phyloP scores from a whole-genome alignment of 2,113 vertebrate genomes.

The Chionis minor region DNA sequence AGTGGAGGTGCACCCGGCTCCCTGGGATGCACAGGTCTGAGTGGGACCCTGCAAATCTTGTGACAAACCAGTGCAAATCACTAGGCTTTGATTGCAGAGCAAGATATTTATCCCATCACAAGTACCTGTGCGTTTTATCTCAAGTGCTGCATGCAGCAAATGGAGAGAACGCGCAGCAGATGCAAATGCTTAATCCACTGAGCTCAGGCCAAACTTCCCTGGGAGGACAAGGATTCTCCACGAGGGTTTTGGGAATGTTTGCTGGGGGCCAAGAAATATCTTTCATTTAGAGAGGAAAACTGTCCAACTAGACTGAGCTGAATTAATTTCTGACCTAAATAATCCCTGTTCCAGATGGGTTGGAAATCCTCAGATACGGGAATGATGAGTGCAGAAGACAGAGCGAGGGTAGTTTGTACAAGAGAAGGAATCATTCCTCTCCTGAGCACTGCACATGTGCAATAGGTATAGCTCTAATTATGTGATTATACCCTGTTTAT shows the following conservation, averaged over 20 bases:
- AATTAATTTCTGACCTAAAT: not conserved
- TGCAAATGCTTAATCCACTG: not conserved
- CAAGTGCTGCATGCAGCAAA: not conserved
- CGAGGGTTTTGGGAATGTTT: not conserved
- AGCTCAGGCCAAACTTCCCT: not conserved
- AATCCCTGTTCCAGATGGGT: not conserved
- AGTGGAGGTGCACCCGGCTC: not conserved
- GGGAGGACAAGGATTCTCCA: not conserved
- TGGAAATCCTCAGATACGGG: not conserved
- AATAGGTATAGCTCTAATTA: not conserved
- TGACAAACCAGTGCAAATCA: fast-evolving
- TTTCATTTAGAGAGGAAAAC: not conserved
- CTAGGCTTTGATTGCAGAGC: not conserved
- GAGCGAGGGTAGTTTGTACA: not conserved
- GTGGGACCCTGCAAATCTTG: not conserved
- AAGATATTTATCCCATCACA: not conserved
- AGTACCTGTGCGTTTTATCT: not conserved
- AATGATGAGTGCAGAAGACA: not conserved
- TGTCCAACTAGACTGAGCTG: not conserved
- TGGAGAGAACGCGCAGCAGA: not conserved
- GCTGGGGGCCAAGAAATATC: not conserved
- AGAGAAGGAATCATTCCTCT: not conserved
- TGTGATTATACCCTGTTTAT: not conserved
- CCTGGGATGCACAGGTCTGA: not conserved
- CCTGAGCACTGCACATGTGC: not conserved